Percentiles rank a stretch among this genome's conserved stretches.
Evolutionary conservation across 2,113 vertebrate genomes (phyloP).

Genomic region (Mesembrinibis cayennensis): DNA sequence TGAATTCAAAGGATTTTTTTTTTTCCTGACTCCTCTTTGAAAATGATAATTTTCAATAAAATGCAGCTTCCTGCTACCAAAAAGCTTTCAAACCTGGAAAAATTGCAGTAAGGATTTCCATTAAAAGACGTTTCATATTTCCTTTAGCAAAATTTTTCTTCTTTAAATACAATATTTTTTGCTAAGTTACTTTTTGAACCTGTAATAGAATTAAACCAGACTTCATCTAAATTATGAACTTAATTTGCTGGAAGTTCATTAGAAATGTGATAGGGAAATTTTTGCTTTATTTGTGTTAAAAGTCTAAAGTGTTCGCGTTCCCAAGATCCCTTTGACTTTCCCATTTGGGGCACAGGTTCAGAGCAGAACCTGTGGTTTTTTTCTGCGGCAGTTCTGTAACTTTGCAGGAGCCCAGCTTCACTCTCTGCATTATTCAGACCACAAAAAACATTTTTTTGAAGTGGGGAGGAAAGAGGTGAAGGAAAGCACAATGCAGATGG

Average conservation of each 20-base stretch:
- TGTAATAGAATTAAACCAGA: neutral
- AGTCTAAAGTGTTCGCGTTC: neutral
- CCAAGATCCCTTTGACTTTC: neutral
- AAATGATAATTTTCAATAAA: neutral
- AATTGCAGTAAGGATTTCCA: neutral
- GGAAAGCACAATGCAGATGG: neutral
- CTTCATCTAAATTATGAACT: neutral
- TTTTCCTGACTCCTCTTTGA: neutral
- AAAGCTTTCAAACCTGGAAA: neutral
- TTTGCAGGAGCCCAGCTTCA: neutral
- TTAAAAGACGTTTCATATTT: neutral
- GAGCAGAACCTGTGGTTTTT: neutral
- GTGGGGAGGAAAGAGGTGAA: neutral
- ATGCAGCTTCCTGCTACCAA: neutral
- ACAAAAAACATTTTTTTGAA: neutral
- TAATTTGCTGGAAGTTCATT: neutral
- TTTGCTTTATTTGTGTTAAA: neutral
- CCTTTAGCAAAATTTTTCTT: neutral
- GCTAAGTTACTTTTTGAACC: neutral
- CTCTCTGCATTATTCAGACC: neutral
- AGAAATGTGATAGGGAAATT: neutral
- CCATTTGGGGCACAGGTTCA: neutral
- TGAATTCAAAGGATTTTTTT: neutral
- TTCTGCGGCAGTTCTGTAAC: neutral
- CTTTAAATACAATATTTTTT: neutral